Conservation (phyloP, 2,888 invertebrate genomes). For the Andricus curvator region DNA sequence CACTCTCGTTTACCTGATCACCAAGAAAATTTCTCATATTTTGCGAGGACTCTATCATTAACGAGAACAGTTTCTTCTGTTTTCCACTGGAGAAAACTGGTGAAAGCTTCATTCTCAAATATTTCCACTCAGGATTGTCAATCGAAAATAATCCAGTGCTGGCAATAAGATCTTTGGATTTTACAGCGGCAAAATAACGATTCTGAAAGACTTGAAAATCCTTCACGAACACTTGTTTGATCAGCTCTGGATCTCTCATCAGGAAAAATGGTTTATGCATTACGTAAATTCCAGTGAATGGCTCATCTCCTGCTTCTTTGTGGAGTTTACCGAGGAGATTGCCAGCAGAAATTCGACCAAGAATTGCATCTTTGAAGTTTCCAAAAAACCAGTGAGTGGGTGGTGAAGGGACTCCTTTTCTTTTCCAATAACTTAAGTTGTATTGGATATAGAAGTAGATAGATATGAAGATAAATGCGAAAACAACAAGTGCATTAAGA, state of each 20-base stretch:
- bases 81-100: slow-evolving; percentile 81
- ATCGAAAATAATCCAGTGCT: slow-evolving; percentile 75
- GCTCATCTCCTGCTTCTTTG: slow-evolving; percentile 53
- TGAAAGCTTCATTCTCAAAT: slow-evolving; percentile 78
- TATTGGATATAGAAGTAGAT: slow-evolving; percentile 60
- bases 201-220: slow-evolving; percentile 78
- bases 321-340: slow-evolving; percentile 61
- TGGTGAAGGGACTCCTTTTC: slow-evolving; percentile 62
- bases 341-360: slow-evolving; percentile 63
- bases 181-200: slow-evolving; percentile 72
- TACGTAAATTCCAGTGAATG: slow-evolving; percentile 78
- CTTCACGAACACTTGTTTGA: slow-evolving; percentile 78
- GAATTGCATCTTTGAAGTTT: slow-evolving; percentile 64
- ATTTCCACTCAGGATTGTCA: slow-evolving; percentile 79
- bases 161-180: slow-evolving; percentile 69
- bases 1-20: slow-evolving; percentile 35
- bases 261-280: slow-evolving; percentile 78
- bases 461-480: slow-evolving; percentile 32
- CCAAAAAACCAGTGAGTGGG: slow-evolving; percentile 63
- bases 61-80: slow-evolving; percentile 78
- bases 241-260: slow-evolving; percentile 76
- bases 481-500: background rate
- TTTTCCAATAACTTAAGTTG: slow-evolving; percentile 67
- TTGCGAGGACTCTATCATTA: slow-evolving; percentile 75
- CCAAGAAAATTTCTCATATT: slow-evolving; percentile 59